A percentile compares a stretch with the other conserved stretches of the same genome.
phyloP scores from a whole-genome alignment of 2,797 vertebrate genomes.

The Novumbra hubbsi region DNA sequence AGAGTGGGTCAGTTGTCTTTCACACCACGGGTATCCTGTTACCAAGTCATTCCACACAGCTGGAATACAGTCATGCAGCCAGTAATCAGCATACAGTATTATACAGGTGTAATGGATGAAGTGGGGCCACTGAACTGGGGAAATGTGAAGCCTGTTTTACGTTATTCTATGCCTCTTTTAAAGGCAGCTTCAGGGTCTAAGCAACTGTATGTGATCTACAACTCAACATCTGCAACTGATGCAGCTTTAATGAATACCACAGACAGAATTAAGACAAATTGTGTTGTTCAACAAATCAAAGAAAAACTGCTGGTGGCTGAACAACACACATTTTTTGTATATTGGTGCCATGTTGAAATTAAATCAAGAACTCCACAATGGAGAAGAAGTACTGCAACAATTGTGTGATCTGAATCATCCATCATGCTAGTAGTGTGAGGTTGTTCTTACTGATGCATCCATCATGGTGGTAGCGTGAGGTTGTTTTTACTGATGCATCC shows the following conservation, averaged over 20 bases:
- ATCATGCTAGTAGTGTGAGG: neutral
- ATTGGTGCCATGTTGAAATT: too few relatives aligned
- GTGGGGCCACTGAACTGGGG: neutral
- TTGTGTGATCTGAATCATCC: neutral
- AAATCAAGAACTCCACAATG: too few relatives aligned
- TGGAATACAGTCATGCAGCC: too few relatives aligned
- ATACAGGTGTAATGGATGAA: neutral
- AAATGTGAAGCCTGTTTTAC: neutral
- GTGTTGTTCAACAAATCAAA: slow-evolving; percentile 16
- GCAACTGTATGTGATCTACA: neutral
- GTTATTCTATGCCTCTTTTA: neutral
- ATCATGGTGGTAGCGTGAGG: too few relatives aligned
- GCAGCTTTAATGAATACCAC: slow-evolving; percentile 9
- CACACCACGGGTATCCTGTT: too few relatives aligned
- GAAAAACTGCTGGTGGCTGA: slow-evolving; percentile 4
- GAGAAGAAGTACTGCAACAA: neutral
- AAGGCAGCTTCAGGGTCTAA: neutral
- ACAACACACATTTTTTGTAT: neutral
- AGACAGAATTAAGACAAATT: slow-evolving; percentile 4
- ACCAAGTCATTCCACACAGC: too few relatives aligned
- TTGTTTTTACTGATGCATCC: too few relatives aligned
- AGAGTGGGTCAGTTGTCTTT: neutral
- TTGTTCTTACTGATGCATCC: too few relatives aligned
- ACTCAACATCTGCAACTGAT: slow-evolving; percentile 10
- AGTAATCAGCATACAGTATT: neutral